phyloP scores from a whole-genome alignment of 2,113 vertebrate genomes.

The Gavia stellata region DNA sequence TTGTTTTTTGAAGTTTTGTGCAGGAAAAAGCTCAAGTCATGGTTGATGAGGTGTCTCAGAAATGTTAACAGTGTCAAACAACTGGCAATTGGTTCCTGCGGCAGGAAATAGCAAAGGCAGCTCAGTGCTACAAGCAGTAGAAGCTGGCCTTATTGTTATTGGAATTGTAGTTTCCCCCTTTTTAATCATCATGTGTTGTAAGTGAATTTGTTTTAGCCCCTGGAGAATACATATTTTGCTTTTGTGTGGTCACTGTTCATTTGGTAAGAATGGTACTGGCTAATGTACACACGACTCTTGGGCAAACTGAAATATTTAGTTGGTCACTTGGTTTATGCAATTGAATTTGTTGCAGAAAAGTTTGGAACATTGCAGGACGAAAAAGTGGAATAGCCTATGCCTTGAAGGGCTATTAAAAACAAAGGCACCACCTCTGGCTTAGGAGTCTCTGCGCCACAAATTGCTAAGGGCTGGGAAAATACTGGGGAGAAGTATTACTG shows the following conservation, averaged over 20 bases:
- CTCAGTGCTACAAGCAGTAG: background rate
- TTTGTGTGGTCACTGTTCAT: background rate
- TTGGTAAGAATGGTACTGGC: background rate
- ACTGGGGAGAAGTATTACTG: background rate
- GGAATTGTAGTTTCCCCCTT: conserved; percentile 4
- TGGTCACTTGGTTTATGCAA: background rate
- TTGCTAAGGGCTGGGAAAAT: background rate
- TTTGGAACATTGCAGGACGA: background rate
- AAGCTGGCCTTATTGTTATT: background rate
- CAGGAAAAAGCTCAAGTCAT: background rate
- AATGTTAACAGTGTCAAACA: conserved; percentile 1
- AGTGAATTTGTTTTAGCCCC: background rate
- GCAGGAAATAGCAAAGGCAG: conserved; percentile 11
- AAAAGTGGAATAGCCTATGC: background rate
- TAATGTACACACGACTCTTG: background rate
- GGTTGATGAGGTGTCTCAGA: conserved; percentile 23
- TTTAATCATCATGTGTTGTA: background rate
- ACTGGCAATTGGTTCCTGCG: conserved; percentile 11
- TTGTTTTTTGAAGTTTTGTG: background rate
- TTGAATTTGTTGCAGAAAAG: background rate
- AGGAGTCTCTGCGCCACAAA: background rate
- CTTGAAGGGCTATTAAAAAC: background rate
- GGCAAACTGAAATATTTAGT: background rate
- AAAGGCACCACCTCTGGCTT: background rate
- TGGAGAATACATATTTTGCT: background rate